Evolutionary conservation across 2,888 invertebrate genomes (phyloP), one percentile per base, ranked within the genome.

Genomic region (Spialia ferax): DNA sequence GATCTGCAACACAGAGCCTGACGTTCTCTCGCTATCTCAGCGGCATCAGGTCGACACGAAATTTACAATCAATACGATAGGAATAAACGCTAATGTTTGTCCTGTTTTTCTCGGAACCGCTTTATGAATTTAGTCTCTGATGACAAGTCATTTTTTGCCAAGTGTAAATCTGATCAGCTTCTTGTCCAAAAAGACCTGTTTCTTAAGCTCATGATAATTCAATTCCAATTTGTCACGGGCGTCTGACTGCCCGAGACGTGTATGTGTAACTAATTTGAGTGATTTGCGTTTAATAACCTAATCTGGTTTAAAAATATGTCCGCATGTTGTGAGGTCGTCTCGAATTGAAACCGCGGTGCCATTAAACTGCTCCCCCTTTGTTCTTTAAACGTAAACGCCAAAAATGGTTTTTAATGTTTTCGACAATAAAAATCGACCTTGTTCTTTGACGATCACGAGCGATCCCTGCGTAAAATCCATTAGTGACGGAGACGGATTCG

Each of bases 401-500:
- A 73, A 71, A 70, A 69, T 67, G 55, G 69, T 70, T 55, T 52
- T 69, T 68, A 66, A 64, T 67, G 69, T 69, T 66, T 73, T 69
- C 71, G 68, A 69, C 69, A 70, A 73, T 77, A 75, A 79, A 75
- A 69, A 32, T 69, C 71, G 79, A 75, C 84, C 83, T 85, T 85
- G 82, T 69, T 72, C 68, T 71, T 72, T 73, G 75, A 73, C 68
- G 74, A 72, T 74, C 76, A 74, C 70, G 64, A 64, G 59, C 65
- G 65, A 70, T 77, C 63, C 70, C 71, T 67, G 64, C 70, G 59
- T 48, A 20, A 55, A 69, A 63, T 59, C 61, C 59, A 52, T 67
- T 67, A 70, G 67, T 60, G 15, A 74, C 78, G 77, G 48, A 18
- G 48, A 20, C 48, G 48, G 48, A 77, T 79, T 76, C 71, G 75